Evolutionary conservation across 64 coral and sea anemone species (phyloP).

Genomic region (Porites australiensis): DNA sequence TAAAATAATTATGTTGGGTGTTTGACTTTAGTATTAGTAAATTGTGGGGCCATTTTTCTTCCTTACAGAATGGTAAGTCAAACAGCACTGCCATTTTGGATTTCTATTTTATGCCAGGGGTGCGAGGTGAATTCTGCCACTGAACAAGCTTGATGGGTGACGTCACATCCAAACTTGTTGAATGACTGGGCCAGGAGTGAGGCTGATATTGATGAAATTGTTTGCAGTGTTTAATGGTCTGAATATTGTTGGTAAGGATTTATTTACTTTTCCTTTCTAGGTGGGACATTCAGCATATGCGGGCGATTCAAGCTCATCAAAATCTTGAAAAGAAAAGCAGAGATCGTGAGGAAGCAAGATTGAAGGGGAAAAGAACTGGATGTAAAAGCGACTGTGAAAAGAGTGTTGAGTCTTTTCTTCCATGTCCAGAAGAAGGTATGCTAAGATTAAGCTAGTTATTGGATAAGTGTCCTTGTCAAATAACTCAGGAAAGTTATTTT

Average conservation of each 20-base stretch:
- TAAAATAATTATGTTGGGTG: no score
- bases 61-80: no score
- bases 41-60: no score
- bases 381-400: slow-evolving; percentile 55
- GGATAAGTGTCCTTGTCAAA: no score
- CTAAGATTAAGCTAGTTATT: not conserved
- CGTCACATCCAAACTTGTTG: no score
- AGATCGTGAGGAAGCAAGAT: slow-evolving; percentile 90
- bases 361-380: slow-evolving; percentile 84
- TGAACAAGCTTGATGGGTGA: no score
- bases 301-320: slow-evolving; percentile 88
- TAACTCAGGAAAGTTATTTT: no score
- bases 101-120: no score
- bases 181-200: no score
- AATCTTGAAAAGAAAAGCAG: slow-evolving; percentile 85
- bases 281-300: slow-evolving; percentile 96
- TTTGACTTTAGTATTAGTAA: no score
- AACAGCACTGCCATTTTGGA: no score
- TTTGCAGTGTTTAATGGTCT: not conserved
- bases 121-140: no score
- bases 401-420: slow-evolving; percentile 77
- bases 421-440: slow-evolving; percentile 81
- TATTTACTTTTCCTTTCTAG: slow-evolving; percentile 20
- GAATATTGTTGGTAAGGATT: not conserved
- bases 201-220: not conserved